Evolutionary conservation across 2,797 vertebrate genomes (phyloP).

Genomic region (Microctenopoma stevenorrisi): DNA sequence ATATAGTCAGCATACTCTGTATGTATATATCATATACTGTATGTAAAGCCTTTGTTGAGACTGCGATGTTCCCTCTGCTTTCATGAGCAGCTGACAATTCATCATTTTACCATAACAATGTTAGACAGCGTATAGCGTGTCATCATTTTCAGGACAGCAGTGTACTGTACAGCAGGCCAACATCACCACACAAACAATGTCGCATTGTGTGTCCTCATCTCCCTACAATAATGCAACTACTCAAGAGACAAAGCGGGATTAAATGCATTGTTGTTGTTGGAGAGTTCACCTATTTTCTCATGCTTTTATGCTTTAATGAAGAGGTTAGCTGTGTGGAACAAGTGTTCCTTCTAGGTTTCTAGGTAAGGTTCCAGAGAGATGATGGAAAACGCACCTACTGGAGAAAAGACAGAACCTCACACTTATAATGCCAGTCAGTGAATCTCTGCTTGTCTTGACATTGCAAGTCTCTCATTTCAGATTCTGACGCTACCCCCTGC

Average conservation of each 20-base stretch:
- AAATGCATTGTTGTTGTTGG: not conserved
- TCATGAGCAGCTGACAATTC: slow-evolving; percentile 28
- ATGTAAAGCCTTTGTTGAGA: slow-evolving; percentile 34
- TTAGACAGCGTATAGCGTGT: slow-evolving; percentile 10
- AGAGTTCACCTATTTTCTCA: no score
- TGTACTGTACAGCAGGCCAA: not conserved
- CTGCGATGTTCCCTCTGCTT: slow-evolving; percentile 34
- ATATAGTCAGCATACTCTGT: slow-evolving; percentile 5
- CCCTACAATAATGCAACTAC: slow-evolving; percentile 2
- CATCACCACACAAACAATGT: slow-evolving; percentile 4
- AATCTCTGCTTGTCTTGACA: no score
- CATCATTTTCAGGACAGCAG: slow-evolving; percentile 5
- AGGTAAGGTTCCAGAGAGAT: not conserved
- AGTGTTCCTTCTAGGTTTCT: slow-evolving; percentile 6
- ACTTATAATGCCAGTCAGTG: no score
- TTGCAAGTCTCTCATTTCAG: not conserved
- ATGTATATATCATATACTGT: no score
- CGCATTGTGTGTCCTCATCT: not conserved
- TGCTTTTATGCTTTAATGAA: slow-evolving; percentile 6
- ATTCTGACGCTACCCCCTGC: not conserved
- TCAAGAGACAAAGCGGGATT: not conserved
- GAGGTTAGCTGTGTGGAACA: not conserved
- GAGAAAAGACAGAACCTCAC: no score
- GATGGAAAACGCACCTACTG: not conserved
- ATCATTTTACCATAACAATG: slow-evolving; percentile 23